Evolutionary conservation across 2,113 vertebrate genomes (phyloP), one percentile per base, ranked within the genome.

Genomic region (Phaethornis superciliosus): DNA sequence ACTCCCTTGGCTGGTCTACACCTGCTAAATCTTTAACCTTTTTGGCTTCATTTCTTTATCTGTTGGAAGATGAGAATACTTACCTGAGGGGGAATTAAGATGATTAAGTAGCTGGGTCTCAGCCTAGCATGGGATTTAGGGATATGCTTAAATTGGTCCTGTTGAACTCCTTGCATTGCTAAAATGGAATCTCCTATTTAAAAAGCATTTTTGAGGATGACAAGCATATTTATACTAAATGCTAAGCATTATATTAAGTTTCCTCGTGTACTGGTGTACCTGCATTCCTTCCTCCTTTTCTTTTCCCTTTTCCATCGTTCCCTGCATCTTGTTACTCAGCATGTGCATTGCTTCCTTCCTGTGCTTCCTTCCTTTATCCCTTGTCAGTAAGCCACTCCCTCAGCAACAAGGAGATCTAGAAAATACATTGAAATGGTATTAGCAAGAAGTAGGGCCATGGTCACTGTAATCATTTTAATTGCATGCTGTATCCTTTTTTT

Each of bases 371-470:
- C 77, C 90, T 85, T 93, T 85, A 93, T 90, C 82, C 71, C 58
- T 58, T 9, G 0, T 77, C 44, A 55, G 35, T 82, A 81, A 94
- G 71, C 90, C 90, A 63, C 94, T 91, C 85, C 90, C 63, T 90
- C 80, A 49, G 69, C 55, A 78, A 81, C 0, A 6, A 90, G 56
- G 60, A 15, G 40, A 88, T 92, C 82, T 93, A 75, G 83, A 90
- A 93, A 95, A 88, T 40, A 30, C 80, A 86, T 80, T 78, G 88
- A 81, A 95, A 90, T 86, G 82, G 59, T 54, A 90, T 93, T 94
- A 94, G 56, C 47, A 30, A 52, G 85, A 30, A 17, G 33, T n/a
- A 87, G 85, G 46, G 72, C 85, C 0, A 0, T 54, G 63, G 81
- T 51, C 71, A 77, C 68, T 23, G 4, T 93, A 94, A 93, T 91